Evolutionary conservation across 2,888 invertebrate species (phyloP), one percentile per base, ranked within the genome.

Genomic region (Phasia obesa): DNA sequence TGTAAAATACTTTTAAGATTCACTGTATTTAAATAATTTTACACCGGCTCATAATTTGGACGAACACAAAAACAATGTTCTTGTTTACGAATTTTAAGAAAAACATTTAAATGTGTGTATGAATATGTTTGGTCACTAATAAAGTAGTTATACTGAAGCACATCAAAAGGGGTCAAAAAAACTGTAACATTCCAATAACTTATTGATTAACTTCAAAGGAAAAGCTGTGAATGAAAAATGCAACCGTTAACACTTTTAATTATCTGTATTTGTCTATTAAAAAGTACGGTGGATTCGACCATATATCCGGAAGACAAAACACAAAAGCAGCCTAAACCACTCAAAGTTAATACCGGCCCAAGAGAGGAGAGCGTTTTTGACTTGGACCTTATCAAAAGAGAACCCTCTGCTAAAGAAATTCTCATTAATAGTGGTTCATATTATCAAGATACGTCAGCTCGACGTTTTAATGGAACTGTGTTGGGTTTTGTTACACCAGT

Each of bases 401-500:
- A 94, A 53, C 94, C 95, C 6, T 92, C 93, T 81, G 93, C 94
- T 5, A 94, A 94, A 87, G 96, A 97, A 87, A 96, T 98, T 74
- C 88, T 97, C 59, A 93, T 93, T 80, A 95, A 97, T 88, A 94
- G 96, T 88, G 94, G 94, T 64, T 93, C 94, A 0, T 97, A 96
- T 90, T 94, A 94, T 88, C 94, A 94, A 87, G 94, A 96, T 69
- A 94, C 95, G 4, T 91, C 93, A 15, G 88, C 92, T 1, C 93
- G 94, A 76, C 93, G 94, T 86, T 96, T 96, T 87, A 92, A 94
- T 83, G 95, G 95, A 59, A 92, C 95, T n/a, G 95, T 96, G 17
- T 92, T 98, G 82, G 98, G 97, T 76, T 98, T 97, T 91, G 96
- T 98, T 55, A 98, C 98, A 57, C 98, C 98, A 78, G 98, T 96